Percentiles rank a stretch among this genome's conserved stretches.
Evolutionary conservation across 2,888 invertebrate species (phyloP).

Genomic region (Blastobasis adustella): DNA sequence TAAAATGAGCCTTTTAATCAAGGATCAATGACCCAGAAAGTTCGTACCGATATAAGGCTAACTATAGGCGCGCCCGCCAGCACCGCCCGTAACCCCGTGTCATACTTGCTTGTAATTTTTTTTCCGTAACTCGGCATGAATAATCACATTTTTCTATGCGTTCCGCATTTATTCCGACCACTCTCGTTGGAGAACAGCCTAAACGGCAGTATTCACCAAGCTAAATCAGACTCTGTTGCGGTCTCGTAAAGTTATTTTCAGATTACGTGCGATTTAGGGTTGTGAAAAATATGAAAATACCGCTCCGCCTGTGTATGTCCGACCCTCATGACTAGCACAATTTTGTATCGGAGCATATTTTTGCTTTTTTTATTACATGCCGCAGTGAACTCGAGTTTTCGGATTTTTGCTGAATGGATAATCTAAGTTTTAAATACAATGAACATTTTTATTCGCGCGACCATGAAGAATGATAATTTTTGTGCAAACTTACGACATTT

Average conservation of each 20-base stretch:
- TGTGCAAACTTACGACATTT: no score
- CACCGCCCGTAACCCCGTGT: constrained; percentile 29
- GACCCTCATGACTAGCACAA: constrained; percentile 69
- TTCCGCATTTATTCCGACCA: constrained; percentile 53
- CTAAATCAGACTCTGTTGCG: constrained; percentile 28
- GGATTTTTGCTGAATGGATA: no score
- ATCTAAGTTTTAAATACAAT: no score
- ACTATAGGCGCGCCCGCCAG: no score
- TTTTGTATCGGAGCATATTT: constrained; percentile 63
- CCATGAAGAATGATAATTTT: no score
- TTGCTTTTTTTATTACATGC: constrained; percentile 18
- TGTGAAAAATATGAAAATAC: constrained; percentile 66
- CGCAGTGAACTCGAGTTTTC: not conserved
- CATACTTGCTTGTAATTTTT: constrained; percentile 55
- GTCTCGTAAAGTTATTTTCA: not conserved
- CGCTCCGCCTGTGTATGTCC: constrained; percentile 36
- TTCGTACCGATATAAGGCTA: no score
- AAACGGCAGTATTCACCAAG: constrained; percentile 11
- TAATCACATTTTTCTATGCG: constrained; percentile 73
- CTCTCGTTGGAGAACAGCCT: constrained; percentile 18
- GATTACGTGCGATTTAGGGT: constrained; percentile 28
- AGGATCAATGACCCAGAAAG: not conserved
- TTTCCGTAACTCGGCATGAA: constrained; percentile 68
- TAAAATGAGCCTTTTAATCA: not conserved
- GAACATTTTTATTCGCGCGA: no score